Percentiles rank a stretch among this genome's conserved stretches.
These are phyloP conservation scores for Xerus rutilus DNA, from an alignment of 2,797 vertebrate genomes.

Conservation along the genomic window DNA sequence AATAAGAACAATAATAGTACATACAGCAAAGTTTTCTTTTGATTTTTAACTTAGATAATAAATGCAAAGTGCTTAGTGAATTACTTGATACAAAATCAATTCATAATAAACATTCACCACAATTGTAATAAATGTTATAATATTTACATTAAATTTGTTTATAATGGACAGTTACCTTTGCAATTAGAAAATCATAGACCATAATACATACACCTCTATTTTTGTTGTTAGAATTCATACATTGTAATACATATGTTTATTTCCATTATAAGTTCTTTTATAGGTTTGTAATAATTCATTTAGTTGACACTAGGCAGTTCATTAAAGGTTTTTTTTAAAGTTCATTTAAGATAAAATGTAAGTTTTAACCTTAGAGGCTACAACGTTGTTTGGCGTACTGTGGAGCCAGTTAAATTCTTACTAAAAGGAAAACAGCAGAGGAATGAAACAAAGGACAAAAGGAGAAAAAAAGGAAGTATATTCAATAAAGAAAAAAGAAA, in stretches of 20 bases:
- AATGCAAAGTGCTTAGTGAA: neutral
- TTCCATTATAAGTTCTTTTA: neutral
- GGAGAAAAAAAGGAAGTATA: accelerated
- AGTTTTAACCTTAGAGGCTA: neutral
- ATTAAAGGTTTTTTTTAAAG: neutral
- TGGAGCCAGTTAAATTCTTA: neutral
- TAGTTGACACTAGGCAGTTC: neutral
- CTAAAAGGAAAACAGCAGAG: neutral
- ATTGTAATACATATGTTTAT: neutral
- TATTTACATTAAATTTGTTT: neutral
- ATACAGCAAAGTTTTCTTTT: neutral
- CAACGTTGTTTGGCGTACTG: neutral
- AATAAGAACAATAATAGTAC: neutral
- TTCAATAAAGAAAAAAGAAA: neutral
- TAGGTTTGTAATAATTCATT: neutral
- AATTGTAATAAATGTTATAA: neutral
- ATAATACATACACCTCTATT: neutral
- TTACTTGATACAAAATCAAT: neutral
- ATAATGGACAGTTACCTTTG: neutral
- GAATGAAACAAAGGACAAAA: neutral
- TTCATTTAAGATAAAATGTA: no score
- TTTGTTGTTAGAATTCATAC: neutral
- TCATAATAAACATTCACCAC: neutral
- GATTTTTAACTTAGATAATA: slow-evolving; percentile 3
- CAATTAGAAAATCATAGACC: slow-evolving; percentile 18